These are phyloP conservation scores for Drosophila atripex DNA, from an alignment of 2,888 invertebrate genomes.

Conservation along the genomic window DNA sequence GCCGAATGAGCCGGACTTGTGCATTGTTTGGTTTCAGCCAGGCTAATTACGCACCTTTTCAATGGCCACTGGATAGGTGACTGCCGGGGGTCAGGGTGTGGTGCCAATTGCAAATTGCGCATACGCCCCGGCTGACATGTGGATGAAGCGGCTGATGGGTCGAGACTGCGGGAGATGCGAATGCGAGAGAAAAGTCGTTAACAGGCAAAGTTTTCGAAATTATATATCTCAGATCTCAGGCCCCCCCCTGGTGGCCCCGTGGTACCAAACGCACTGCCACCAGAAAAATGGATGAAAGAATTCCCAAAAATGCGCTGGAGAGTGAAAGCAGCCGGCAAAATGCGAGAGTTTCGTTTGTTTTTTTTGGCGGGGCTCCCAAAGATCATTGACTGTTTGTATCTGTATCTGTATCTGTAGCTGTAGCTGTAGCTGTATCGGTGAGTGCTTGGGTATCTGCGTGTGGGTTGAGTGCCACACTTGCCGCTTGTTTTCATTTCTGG, in stretches of 20 bases:
- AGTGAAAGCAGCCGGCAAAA: constrained; percentile 74
- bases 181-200: constrained; percentile 34
- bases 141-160: constrained; percentile 15
- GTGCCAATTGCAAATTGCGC: constrained; percentile 50
- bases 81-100: constrained; percentile 15
- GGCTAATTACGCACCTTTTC: constrained; percentile 36
- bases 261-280: constrained; percentile 8
- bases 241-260: no score
- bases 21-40: constrained; percentile 30
- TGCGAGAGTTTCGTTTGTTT: constrained; percentile 60
- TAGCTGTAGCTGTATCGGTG: constrained; percentile 15
- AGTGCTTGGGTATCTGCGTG: constrained; percentile 5
- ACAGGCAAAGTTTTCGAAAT: constrained; percentile 42
- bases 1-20: constrained; percentile 3
- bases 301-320: constrained; percentile 70
- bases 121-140: constrained; percentile 53
- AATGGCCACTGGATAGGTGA: neutral
- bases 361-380: constrained; percentile 51
- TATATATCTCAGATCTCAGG: constrained; percentile 17
- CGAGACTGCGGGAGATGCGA: constrained; percentile 9
- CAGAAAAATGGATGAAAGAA: constrained; percentile 59
- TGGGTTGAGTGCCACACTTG: constrained; percentile 11
- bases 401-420: constrained; percentile 9
- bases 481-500: constrained; percentile 27
- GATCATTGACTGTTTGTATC: constrained; percentile 60